These are phyloP conservation scores for Cephus pulcher DNA, from an alignment of 2,888 invertebrate genomes.

Conservation along the genomic window DNA sequence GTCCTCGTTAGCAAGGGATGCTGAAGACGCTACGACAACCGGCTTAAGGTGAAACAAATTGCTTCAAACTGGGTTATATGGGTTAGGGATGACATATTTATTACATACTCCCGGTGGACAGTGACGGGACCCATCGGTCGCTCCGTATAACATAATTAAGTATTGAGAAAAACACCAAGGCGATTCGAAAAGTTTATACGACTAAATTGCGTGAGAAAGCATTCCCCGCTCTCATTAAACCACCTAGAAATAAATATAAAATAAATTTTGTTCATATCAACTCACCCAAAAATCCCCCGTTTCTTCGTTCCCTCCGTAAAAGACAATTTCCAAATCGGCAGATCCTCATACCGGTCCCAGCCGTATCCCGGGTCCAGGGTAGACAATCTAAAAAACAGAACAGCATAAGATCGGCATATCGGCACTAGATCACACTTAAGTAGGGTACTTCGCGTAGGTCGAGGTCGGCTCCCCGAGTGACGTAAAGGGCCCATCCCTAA, in stretches of 20 bases:
- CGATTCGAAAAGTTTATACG: neutral
- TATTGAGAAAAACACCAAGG: neutral
- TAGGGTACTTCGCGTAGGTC: slow-evolving; percentile 21
- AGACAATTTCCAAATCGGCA: neutral
- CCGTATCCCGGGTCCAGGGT: neutral
- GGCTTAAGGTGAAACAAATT: slow-evolving; percentile 16
- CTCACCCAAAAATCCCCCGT: neutral
- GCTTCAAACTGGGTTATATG: slow-evolving; percentile 14
- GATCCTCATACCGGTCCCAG: neutral
- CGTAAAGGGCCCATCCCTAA: slow-evolving; percentile 14
- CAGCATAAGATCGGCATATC: neutral
- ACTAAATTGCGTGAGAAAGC: neutral
- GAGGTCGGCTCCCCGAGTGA: slow-evolving; percentile 7
- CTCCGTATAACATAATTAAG: neutral
- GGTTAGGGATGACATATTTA: slow-evolving; percentile 1
- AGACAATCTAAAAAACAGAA: neutral
- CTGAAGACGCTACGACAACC: slow-evolving; percentile 16
- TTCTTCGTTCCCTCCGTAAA: neutral
- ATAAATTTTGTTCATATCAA: neutral
- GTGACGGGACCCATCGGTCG: neutral
- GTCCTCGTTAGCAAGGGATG: slow-evolving; percentile 23
- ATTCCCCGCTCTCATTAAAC: neutral
- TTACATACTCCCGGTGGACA: neutral
- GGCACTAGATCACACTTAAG: slow-evolving; percentile 20
- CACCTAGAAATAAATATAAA: neutral